Percentiles rank a stretch among this genome's conserved stretches.
Evolutionary conservation across 2,888 invertebrate species (phyloP).

Genomic region (Prosopocoilus inquinatus): DNA sequence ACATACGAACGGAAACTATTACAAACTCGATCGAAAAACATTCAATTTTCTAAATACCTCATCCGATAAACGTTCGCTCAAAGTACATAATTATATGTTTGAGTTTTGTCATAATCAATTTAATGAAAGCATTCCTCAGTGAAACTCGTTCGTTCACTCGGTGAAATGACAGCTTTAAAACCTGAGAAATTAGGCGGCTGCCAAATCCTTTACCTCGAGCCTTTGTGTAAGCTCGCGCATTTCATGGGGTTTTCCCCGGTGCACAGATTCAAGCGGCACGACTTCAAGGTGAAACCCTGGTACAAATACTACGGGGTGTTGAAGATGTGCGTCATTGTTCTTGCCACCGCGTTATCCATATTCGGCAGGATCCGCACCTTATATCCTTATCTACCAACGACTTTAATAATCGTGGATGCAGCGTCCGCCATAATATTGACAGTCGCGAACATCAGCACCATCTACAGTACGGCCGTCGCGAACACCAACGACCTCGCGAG

Average conservation of each 20-base stretch:
- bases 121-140: too few species aligned
- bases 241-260: constrained; percentile 4
- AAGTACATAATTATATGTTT: too few species aligned
- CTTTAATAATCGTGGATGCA: constrained; percentile 5
- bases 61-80: too few species aligned
- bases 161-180: too few species aligned
- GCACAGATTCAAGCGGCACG: background rate
- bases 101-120: too few species aligned
- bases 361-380: constrained; percentile 1
- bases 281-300: background rate
- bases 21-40: too few species aligned
- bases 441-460: background rate
- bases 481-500: background rate
- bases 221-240: background rate
- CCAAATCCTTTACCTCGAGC: too few species aligned
- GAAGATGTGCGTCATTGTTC: background rate
- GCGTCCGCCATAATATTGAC: background rate
- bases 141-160: too few species aligned
- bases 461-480: background rate
- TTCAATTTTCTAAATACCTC: too few species aligned
- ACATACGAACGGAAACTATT: too few species aligned
- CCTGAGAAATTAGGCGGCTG: too few species aligned
- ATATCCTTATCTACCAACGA: constrained; percentile 2
- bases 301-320: constrained; percentile 2
- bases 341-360: background rate